phyloP scores from a whole-genome alignment of 2,797 vertebrate genomes.

The Helostoma temminkii region DNA sequence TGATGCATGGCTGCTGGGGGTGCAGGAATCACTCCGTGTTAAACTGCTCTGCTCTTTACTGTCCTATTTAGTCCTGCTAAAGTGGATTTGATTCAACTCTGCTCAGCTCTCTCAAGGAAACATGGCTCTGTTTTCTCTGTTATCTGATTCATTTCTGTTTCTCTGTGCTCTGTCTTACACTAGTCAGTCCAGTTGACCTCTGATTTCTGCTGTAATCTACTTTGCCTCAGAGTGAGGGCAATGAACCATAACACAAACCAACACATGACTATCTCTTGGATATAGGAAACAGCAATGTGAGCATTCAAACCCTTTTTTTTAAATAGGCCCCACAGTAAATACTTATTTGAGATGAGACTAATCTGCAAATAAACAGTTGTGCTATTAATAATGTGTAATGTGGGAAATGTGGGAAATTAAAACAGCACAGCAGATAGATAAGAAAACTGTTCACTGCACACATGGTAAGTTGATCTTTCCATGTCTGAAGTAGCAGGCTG shows the following conservation, averaged over 20 bases:
- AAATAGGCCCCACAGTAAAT: background rate
- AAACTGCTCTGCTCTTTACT: constrained; percentile 40
- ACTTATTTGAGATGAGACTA: background rate
- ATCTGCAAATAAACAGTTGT: background rate
- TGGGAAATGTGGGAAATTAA: too few relatives aligned
- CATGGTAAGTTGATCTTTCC: background rate
- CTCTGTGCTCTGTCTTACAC: constrained; percentile 20
- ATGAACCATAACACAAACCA: constrained; percentile 63
- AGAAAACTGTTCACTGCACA: background rate
- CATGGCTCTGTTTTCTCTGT: constrained; percentile 15
- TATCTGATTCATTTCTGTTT: constrained; percentile 26
- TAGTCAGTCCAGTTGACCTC: constrained; percentile 36
- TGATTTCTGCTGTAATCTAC: constrained; percentile 55
- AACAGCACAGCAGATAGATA: background rate
- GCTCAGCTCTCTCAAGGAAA: constrained; percentile 15
- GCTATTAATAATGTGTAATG: background rate
- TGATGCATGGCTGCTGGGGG: constrained; percentile 47
- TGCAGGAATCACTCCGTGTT: constrained; percentile 20
- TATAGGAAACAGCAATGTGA: constrained; percentile 25
- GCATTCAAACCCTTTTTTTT: constrained; percentile 8
- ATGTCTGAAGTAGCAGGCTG: background rate
- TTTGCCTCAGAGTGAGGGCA: constrained; percentile 54
- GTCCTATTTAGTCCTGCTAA: constrained; percentile 37
- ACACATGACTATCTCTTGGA: constrained; percentile 63
- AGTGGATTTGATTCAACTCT: constrained; percentile 32